Evolutionary conservation across 2,113 vertebrate genomes (phyloP).

Genomic region (Egretta garzetta): DNA sequence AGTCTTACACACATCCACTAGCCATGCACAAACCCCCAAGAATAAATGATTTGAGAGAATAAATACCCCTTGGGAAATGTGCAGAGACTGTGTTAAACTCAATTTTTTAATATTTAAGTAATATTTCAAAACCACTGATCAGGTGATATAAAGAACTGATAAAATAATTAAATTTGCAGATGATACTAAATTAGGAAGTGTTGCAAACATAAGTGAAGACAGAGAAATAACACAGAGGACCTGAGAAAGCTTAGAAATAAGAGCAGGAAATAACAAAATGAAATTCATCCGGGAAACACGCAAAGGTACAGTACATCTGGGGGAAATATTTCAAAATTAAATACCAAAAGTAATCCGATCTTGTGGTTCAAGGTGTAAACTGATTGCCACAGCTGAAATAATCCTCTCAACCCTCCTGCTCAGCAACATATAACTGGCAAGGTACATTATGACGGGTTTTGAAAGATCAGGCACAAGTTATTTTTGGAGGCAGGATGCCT

Average conservation of each 20-base stretch:
- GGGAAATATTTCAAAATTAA: constrained; percentile 68
- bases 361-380: constrained; percentile 54
- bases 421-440: constrained; percentile 29
- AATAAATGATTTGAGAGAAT: not conserved
- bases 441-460: not conserved
- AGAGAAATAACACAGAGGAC: constrained; percentile 13
- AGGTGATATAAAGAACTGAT: not conserved
- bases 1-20: not conserved
- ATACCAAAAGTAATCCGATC: constrained; percentile 56
- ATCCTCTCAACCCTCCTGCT: constrained; percentile 42
- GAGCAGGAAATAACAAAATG: constrained; percentile 54
- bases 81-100: not conserved
- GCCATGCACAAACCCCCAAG: not conserved
- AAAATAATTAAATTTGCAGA: constrained; percentile 45
- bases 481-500: constrained; percentile 16
- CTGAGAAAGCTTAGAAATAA: constrained; percentile 44
- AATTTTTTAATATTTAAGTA: not conserved
- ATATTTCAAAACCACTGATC: constrained; percentile 20
- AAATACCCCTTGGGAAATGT: not conserved
- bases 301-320: constrained; percentile 38
- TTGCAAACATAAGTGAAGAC: not conserved
- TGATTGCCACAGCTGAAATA: constrained; percentile 60
- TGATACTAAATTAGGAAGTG: constrained; percentile 19
- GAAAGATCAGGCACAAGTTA: constrained; percentile 24
- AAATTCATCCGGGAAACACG: constrained; percentile 39